A percentile compares a stretch with the other conserved stretches of the same genome.
These are phyloP conservation scores for Corapipo altera DNA, from an alignment of 2,113 vertebrate genomes.

Conservation along the genomic window DNA sequence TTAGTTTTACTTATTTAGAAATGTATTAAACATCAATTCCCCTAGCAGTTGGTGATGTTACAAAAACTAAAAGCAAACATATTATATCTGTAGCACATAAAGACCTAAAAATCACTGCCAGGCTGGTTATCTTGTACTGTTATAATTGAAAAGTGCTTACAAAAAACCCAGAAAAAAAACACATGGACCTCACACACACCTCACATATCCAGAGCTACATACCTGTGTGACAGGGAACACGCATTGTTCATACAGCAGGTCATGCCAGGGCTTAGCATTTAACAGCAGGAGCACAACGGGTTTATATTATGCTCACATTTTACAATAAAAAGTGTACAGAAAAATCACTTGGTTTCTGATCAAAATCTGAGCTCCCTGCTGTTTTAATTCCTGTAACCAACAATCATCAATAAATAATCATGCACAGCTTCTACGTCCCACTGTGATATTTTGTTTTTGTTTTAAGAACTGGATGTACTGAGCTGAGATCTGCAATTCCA, in stretches of 20 bases:
- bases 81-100: not conserved
- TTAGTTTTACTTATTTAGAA: slow-evolving; percentile 54
- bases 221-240: not conserved
- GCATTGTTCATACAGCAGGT: not conserved
- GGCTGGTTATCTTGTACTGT: not conserved
- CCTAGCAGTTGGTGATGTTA: not conserved
- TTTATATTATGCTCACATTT: slow-evolving; percentile 15
- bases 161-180: not conserved
- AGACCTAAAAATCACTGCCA: not conserved
- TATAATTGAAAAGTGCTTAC: not conserved
- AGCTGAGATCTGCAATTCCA: not conserved
- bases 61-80: slow-evolving; percentile 36
- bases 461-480: not conserved
- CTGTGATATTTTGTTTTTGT: slow-evolving; percentile 13
- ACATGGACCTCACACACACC: no score
- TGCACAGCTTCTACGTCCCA: not conserved
- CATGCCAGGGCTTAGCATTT: not conserved
- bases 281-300: not conserved
- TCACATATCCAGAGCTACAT: not conserved
- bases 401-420: slow-evolving; percentile 61
- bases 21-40: slow-evolving; percentile 33
- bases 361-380: slow-evolving; percentile 45
- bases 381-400: slow-evolving; percentile 57
- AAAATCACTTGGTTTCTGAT: slow-evolving; percentile 53
- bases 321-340: slow-evolving; percentile 22